Evolutionary conservation across 2,888 invertebrate species (phyloP).

Genomic region (Aradus depressus): DNA sequence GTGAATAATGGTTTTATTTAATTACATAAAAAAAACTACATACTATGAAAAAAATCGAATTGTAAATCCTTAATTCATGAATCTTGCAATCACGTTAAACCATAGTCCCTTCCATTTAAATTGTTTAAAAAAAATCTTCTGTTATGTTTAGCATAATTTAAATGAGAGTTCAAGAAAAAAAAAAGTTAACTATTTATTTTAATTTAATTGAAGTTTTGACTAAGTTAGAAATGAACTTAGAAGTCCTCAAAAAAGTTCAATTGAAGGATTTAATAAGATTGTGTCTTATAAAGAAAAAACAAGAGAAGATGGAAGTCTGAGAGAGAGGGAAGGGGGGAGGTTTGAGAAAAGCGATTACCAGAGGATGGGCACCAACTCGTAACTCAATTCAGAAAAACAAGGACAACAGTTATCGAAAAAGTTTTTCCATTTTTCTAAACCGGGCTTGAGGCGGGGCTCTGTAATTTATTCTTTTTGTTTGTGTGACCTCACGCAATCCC

Average conservation of each 20-base stretch:
- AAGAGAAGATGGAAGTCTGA: neutral
- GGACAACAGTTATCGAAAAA: slow-evolving; percentile 18
- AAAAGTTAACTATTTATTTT: too few relatives aligned
- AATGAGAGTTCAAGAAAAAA: too few relatives aligned
- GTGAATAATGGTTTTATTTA: too few relatives aligned
- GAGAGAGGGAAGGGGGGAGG: neutral
- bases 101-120: too few relatives aligned
- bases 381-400: slow-evolving; percentile 19
- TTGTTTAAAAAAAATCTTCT: too few relatives aligned
- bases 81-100: too few relatives aligned
- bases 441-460: slow-evolving; percentile 7
- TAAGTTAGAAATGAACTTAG: too few relatives aligned
- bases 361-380: neutral
- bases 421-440: slow-evolving; percentile 18
- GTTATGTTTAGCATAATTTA: too few relatives aligned
- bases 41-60: too few relatives aligned
- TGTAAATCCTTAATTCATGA: too few relatives aligned
- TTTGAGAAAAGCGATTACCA: slow-evolving; percentile 9
- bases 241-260: neutral
- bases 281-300: neutral
- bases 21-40: too few relatives aligned
- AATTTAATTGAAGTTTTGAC: too few relatives aligned
- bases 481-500: slow-evolving; percentile 8
- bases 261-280: neutral
- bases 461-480: slow-evolving; percentile 11